phyloP scores from a whole-genome alignment of 2,113 vertebrate species.

The Oreochromis tanganicae region DNA sequence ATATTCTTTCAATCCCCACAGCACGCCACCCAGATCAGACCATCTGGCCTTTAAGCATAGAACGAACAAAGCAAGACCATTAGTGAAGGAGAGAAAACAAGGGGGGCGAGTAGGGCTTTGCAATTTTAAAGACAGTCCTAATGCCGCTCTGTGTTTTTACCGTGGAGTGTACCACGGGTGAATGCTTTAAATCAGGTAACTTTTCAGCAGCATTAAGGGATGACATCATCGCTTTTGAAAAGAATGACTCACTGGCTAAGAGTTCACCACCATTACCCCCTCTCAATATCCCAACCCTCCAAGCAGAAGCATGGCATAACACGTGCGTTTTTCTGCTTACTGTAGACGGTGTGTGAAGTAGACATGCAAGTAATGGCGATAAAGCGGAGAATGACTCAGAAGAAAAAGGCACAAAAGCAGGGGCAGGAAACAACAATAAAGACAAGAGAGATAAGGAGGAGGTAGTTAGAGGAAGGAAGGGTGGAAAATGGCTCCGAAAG shows the following conservation, averaged over 20 bases:
- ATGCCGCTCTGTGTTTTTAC: background rate
- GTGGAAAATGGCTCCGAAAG: background rate
- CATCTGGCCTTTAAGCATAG: constrained; percentile 48
- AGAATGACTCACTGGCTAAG: constrained; percentile 31
- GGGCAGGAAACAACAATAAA: constrained; percentile 3
- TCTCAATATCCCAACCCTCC: background rate
- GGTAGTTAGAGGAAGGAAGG: constrained; percentile 32
- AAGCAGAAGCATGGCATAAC: background rate
- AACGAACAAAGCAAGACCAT: constrained; percentile 45
- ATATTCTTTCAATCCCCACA: constrained; percentile 41
- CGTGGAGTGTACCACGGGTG: background rate
- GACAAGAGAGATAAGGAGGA: constrained; percentile 8
- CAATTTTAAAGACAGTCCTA: constrained; percentile 45
- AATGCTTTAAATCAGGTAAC: constrained; percentile 34
- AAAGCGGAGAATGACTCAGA: background rate
- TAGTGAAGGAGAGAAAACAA: background rate
- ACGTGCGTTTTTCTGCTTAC: background rate
- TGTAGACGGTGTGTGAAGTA: background rate
- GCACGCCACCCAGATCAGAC: constrained; percentile 51
- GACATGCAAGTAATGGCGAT: background rate
- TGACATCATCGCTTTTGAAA: constrained; percentile 51
- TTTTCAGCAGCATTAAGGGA: constrained; percentile 14
- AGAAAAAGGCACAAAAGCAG: background rate
- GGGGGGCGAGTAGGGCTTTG: constrained; percentile 14
- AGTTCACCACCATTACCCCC: background rate